Conservation (phyloP, 1,140 invertebrate genomes). For the Copidosoma floridanum region DNA sequence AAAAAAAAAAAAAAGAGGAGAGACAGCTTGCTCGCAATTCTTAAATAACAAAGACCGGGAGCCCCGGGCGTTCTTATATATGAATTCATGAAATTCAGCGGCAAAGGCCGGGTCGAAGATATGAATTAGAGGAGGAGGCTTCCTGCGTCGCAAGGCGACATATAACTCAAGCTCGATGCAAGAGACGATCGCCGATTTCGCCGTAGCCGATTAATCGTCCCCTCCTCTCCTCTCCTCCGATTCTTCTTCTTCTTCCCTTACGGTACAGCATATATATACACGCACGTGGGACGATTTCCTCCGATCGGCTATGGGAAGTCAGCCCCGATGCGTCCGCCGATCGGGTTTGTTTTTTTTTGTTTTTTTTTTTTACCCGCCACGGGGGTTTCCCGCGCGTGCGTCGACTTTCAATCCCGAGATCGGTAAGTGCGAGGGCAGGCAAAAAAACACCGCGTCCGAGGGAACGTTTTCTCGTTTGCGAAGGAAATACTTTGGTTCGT, state of each 20-base stretch:
- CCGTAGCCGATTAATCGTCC: constrained; percentile 16
- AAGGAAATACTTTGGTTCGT: too few species aligned
- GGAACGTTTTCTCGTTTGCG: too few species aligned
- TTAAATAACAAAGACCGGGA: constrained; percentile 15
- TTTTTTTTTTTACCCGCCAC: constrained; percentile 1
- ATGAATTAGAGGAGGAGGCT: constrained; percentile 8
- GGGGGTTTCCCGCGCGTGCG: not conserved
- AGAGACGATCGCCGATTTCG: constrained; percentile 5
- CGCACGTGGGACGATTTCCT: not conserved
- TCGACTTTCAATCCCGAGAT: constrained; percentile 6
- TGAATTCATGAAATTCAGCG: constrained; percentile 20
- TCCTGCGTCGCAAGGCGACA: not conserved
- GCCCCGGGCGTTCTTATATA: constrained; percentile 5
- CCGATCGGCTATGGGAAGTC: constrained; percentile 10
- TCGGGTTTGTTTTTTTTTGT: not conserved
- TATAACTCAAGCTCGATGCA: constrained; percentile 9
- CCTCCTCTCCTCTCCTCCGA: too few species aligned
- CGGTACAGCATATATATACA: not conserved
- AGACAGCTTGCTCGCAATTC: not conserved
- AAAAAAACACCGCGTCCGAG: too few species aligned
- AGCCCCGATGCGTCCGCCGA: not conserved
- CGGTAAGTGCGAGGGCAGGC: not conserved
- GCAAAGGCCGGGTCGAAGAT: not conserved
- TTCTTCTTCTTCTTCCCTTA: not conserved
- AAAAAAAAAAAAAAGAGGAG: not conserved